Percentiles rank a stretch among this genome's conserved stretches.
phyloP scores from a whole-genome alignment of 1,140 invertebrate species.

The Euschistus heros region DNA sequence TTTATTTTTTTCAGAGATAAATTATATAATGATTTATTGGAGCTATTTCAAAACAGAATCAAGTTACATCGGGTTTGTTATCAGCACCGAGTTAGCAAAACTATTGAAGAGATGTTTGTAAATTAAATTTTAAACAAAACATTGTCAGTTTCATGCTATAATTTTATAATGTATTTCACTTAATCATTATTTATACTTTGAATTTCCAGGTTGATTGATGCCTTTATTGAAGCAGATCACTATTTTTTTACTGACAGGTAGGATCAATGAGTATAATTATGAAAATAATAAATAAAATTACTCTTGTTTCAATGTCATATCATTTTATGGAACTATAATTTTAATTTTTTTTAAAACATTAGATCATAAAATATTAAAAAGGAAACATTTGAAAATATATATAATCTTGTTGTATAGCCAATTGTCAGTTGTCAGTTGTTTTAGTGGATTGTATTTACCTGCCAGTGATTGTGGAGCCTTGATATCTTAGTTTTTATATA shows the following conservation, averaged over 20 bases:
- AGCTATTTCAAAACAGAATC: constrained; percentile 29
- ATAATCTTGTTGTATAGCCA: background rate
- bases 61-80: constrained; percentile 30
- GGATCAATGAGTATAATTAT: background rate
- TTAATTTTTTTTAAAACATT: too few species aligned
- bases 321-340: too few species aligned
- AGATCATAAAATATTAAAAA: too few species aligned
- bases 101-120: constrained; percentile 30
- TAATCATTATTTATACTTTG: background rate
- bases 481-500: too few species aligned
- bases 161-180: background rate
- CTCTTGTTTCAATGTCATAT: too few species aligned
- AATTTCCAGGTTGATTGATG: background rate
- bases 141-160: background rate
- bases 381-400: too few species aligned
- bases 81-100: constrained; percentile 29
- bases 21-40: constrained; percentile 26
- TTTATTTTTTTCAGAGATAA: constrained; percentile 26
- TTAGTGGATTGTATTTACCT: too few species aligned
- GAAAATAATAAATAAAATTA: background rate
- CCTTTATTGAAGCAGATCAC: background rate
- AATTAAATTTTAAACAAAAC: background rate
- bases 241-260: background rate
- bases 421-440: background rate
- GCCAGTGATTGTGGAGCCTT: background rate